Evolutionary conservation across 1,140 invertebrate genomes (phyloP), one percentile per base, ranked within the genome.

Genomic region (Dysdera silvatica): DNA sequence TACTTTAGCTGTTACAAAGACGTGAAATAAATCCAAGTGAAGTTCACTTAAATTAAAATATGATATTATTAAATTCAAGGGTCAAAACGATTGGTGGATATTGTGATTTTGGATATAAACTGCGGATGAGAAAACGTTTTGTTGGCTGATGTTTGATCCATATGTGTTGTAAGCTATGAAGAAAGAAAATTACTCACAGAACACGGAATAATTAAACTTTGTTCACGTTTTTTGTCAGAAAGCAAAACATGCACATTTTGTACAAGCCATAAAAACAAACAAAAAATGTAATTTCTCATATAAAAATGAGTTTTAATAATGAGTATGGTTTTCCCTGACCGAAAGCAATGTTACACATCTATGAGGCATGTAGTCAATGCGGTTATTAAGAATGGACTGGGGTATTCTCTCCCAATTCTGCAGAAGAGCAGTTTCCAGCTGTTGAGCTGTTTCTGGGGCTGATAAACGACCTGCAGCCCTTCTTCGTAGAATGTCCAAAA

Each of bases 351-450:
- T 49, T 49, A 28, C 16, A 28, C 6, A 6, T 7, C 47, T 26
- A 28, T 49, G 47, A 49, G 47, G 47, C 47, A 49, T 26, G 18
- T 23, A 49, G 47, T 49, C 47, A 49, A 49, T 49, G 47, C 24
- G 47, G 47, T 10, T 49, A 49, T 49, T 49, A 49, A 49, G 24
- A 4, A 49, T n/a, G 47, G 29, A n/a, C n/a, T 49, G 47, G 24
- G 47, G 47, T 49, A 49, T 24, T 49, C 47, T 49, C 23, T 49
- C 24, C 51, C 51, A 53, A 6, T 53, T 20, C 23, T 53, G 29
- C 28, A 53, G 16, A 53, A 1, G 51, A 35, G 51, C 51, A 24
- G 4, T 35, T 53, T 53, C 51, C 28, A 53, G 51, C 23, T 53
- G 29, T 32, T 53, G 6, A 32, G 7, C 3, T 18, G 32, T 53